Base-by-base conservation (phyloP, 2,797 vertebrate genomes). In the Melanotaenia nigrans region DNA sequence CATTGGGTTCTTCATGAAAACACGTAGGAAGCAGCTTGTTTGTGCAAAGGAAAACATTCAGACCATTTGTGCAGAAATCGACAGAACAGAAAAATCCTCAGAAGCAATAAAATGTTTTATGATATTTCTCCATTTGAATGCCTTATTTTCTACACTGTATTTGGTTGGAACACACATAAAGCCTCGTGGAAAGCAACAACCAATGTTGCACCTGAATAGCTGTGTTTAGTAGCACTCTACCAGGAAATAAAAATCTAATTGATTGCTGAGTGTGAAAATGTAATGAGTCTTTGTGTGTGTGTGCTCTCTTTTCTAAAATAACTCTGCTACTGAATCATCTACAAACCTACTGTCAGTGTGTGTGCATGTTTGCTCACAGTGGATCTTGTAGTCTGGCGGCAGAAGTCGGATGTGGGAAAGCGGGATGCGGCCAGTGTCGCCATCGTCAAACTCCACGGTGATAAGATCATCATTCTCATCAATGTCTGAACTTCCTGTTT, bases 371-470 rank as follows among this genome's bases (percentile, higher is more conserved):
- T 25, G 53, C 25, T 96, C 90, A 99, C 98, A 99, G 88, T 99
- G 98, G 89, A 99, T 99, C 93, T 99, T 98, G 90, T 99, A 99
- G 93, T 99, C 97, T 0, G 98, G 96, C 0, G 98, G 98, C 73
- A 99, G 94, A 75, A 99, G 95, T 32, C 98, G 94, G 82, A 99
- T 99, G 90, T 99, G 98, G 0, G 97, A 99, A 28, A 99, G 95
- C 0, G 98, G 98, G 65, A 99, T 99, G 68, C 97, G 95, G 12
- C 98, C 98, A 0, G 97, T 97, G 94, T 99, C 98, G 0, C 98
- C 98, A 0, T 99, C 98, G 1, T 99, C 98, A 24, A 99, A 99
- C 90, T 99, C 98, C 91, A 99, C 98, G 0, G 98, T 98, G 89
- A 99, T 97, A 65, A 99, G 95, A 83, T 99, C 97, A 3, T 96